Percentiles rank a stretch among this genome's conserved stretches.
Conservation (phyloP, 2,113 vertebrate genomes). For the Sylvia atricapilla region DNA sequence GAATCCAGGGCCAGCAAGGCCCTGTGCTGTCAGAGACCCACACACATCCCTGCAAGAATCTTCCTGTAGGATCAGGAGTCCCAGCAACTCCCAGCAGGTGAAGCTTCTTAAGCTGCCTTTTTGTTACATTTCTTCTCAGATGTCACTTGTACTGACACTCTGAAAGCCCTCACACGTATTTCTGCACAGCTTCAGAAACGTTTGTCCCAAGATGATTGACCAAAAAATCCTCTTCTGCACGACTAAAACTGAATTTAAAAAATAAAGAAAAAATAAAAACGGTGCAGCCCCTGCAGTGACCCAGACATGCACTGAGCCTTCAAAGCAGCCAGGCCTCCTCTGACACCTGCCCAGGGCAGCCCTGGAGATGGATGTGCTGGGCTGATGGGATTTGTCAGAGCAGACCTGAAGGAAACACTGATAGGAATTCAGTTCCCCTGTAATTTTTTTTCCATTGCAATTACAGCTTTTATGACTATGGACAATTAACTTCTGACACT, state of each 20-base stretch:
- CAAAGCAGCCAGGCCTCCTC: not conserved
- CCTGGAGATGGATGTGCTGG: not conserved
- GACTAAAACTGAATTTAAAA: not conserved
- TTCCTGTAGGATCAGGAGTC: not conserved
- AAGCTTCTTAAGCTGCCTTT: not conserved
- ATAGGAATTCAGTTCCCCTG: not conserved
- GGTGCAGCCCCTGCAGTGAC: not conserved
- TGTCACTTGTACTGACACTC: not conserved
- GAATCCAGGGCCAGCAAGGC: not conserved
- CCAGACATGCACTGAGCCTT: not conserved
- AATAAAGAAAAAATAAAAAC: not conserved
- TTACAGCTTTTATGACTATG: not conserved
- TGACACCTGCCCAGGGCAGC: not conserved
- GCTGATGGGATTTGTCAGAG: not conserved
- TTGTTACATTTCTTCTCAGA: not conserved
- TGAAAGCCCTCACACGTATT: not conserved
- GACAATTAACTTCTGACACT: not conserved
- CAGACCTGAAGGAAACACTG: not conserved
- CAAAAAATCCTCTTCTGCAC: not conserved
- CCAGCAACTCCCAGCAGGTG: not conserved
- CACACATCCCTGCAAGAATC: not conserved
- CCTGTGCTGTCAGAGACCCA: not conserved
- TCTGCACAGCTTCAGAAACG: not conserved
- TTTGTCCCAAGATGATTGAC: not conserved
- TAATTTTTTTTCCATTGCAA: not conserved